Percentiles rank a stretch among this genome's conserved stretches.
phyloP scores from a whole-genome alignment of 2,797 vertebrate species.

The Acanthis flammea region DNA sequence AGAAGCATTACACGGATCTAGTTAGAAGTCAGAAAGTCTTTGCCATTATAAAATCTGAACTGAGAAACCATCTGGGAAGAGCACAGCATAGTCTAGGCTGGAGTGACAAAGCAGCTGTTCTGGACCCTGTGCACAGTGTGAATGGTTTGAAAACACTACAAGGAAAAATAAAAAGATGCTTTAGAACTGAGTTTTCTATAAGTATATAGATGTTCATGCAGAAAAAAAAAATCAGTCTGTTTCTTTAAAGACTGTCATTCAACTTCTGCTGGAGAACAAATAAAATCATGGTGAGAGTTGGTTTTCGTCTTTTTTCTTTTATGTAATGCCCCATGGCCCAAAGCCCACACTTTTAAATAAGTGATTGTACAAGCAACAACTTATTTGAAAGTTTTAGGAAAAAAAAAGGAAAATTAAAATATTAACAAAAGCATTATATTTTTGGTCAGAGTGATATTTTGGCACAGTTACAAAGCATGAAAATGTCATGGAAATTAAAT shows the following conservation, averaged over 20 bases:
- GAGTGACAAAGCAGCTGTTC: background rate
- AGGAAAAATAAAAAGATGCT: background rate
- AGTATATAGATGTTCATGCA: background rate
- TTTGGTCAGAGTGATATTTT: background rate
- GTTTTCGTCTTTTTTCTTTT: background rate
- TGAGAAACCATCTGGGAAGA: conserved; percentile 3
- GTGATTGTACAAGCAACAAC: background rate
- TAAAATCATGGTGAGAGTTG: background rate
- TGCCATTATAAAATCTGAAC: background rate
- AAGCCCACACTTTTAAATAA: background rate
- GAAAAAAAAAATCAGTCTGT: background rate
- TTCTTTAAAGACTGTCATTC: background rate
- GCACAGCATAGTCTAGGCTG: background rate
- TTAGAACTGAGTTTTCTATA: background rate
- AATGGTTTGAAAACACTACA: background rate
- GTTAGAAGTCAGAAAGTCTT: background rate
- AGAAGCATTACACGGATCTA: background rate
- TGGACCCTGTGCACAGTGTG: background rate
- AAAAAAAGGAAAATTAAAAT: background rate
- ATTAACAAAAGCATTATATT: background rate
- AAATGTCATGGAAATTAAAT: background rate
- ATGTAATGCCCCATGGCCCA: background rate
- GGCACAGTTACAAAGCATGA: background rate
- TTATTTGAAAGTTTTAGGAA: background rate
- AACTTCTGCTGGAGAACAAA: background rate